These are phyloP conservation scores for Eurytoma adleriae DNA, from an alignment of 2,888 invertebrate genomes.

Conservation along the genomic window DNA sequence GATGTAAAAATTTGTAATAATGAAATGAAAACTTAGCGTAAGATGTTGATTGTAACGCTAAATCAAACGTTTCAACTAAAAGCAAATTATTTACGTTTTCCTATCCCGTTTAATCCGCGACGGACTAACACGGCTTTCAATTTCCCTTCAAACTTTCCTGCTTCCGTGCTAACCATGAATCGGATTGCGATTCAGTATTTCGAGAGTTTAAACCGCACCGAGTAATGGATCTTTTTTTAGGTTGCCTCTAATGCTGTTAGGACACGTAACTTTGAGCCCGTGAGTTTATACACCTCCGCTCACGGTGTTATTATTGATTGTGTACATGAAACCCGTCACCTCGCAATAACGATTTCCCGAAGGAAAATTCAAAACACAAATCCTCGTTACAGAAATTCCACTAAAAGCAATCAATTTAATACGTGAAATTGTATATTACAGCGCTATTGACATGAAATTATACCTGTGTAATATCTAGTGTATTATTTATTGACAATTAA, in stretches of 20 bases:
- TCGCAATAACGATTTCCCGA: too few relatives aligned
- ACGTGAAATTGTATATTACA: too few relatives aligned
- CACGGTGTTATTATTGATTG: not conserved
- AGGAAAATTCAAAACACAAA: too few relatives aligned
- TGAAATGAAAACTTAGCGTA: not conserved
- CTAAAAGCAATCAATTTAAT: too few relatives aligned
- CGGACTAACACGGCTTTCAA: conserved; percentile 39
- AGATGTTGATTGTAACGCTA: not conserved
- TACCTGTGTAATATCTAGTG: too few relatives aligned
- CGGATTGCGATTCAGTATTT: conserved; percentile 48
- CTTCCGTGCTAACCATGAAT: conserved; percentile 20
- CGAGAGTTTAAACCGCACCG: conserved; percentile 30
- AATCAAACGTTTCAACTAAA: conserved; percentile 16
- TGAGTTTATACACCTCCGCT: conserved; percentile 12
- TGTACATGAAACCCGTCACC: not conserved
- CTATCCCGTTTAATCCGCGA: conserved; percentile 27
- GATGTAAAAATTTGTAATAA: too few relatives aligned
- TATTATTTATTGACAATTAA: too few relatives aligned
- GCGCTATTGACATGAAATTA: too few relatives aligned
- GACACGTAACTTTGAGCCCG: conserved; percentile 21
- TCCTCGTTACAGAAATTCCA: too few relatives aligned
- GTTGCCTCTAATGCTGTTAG: conserved; percentile 26
- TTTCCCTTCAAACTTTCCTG: conserved; percentile 45
- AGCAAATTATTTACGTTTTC: conserved; percentile 31
- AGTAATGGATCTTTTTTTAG: conserved; percentile 41